A percentile compares a stretch with the other conserved stretches of the same genome.
phyloP scores from a whole-genome alignment of 2,888 invertebrate species.

The Mylabris sibirica region DNA sequence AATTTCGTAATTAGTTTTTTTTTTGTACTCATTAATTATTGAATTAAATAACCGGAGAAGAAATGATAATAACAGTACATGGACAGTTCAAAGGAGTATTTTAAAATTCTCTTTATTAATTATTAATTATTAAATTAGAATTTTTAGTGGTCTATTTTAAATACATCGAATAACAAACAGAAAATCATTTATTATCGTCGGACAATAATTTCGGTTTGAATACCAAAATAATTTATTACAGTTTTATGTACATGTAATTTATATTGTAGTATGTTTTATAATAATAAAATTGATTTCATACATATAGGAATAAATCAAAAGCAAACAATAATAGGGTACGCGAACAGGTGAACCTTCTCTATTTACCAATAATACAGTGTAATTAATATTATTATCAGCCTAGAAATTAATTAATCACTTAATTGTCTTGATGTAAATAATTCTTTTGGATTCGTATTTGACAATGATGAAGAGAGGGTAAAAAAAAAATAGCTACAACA shows the following conservation, averaged over 20 bases:
- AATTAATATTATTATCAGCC: background rate
- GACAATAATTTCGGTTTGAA: background rate
- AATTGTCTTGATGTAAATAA: background rate
- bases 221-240: background rate
- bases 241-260: background rate
- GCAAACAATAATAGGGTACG: background rate
- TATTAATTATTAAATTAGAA: constrained; percentile 4
- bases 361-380: background rate
- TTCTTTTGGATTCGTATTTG: no score
- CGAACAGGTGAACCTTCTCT: background rate
- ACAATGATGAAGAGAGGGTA: background rate
- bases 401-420: background rate
- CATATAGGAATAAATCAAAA: background rate
- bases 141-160: background rate
- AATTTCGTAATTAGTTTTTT: background rate
- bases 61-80: background rate
- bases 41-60: background rate
- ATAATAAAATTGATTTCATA: constrained; percentile 10
- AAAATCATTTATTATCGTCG: background rate
- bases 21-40: background rate
- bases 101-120: background rate
- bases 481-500: background rate
- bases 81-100: background rate
- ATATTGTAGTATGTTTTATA: background rate
- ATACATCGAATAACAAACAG: background rate